Conservation (phyloP, 1,140 invertebrate species). For the Zaprionus vittiger region DNA sequence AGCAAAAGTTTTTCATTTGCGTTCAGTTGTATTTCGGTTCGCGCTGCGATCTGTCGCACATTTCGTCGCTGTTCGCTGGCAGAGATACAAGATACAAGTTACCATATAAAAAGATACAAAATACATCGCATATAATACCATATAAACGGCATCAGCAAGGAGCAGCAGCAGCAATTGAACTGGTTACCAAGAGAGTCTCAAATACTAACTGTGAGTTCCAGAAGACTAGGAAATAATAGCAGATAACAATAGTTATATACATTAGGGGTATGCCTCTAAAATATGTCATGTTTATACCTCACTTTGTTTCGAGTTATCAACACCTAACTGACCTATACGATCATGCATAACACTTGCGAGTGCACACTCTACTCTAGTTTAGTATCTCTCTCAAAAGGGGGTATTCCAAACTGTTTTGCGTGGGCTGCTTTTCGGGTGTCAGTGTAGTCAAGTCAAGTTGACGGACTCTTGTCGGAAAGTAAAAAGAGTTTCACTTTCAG, state of each 20-base stretch:
- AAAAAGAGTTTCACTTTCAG: conserved; percentile 79
- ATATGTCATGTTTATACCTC: too few relatives aligned
- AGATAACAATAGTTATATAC: too few relatives aligned
- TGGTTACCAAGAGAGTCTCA: conserved; percentile 13
- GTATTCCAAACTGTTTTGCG: conserved; percentile 1
- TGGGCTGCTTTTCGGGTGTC: conserved; percentile 21
- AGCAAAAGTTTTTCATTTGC: conserved; percentile 83
- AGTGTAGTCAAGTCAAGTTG: conserved; percentile 32
- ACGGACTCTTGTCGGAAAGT: conserved; percentile 50
- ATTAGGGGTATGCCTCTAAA: too few relatives aligned
- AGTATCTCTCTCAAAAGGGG: too few relatives aligned
- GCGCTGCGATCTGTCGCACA: conserved; percentile 80
- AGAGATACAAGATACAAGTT: conserved; percentile 23
- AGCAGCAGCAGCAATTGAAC: not conserved
- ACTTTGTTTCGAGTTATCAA: not conserved
- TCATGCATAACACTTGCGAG: not conserved
- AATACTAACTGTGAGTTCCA: conserved; percentile 42
- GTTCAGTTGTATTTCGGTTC: conserved; percentile 84
- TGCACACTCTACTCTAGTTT: too few relatives aligned
- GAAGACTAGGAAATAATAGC: not conserved
- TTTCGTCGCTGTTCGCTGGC: conserved; percentile 42
- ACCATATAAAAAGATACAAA: conserved; percentile 29
- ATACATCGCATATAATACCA: conserved; percentile 1
- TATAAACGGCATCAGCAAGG: not conserved
- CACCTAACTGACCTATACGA: not conserved